A percentile compares a stretch with the other conserved stretches of the same genome.
Conservation (phyloP, 2,888 invertebrate genomes). For the Drosophila limbata region DNA sequence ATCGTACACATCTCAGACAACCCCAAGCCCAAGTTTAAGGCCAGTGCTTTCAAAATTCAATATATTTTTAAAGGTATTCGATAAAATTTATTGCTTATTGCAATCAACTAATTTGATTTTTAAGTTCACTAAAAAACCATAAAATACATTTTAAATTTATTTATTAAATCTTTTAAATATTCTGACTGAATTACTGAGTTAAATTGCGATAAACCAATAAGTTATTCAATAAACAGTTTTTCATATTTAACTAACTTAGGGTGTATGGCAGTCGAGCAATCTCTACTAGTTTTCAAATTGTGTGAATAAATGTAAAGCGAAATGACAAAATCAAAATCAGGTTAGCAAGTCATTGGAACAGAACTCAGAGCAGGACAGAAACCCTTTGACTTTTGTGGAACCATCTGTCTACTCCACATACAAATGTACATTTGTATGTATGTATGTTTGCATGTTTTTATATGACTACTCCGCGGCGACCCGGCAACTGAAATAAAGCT, state of each 20-base stretch:
- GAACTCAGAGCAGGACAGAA: background rate
- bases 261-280: background rate
- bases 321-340: background rate
- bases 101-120: too few relatives aligned
- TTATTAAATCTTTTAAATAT: too few relatives aligned
- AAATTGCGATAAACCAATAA: background rate
- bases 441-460: background rate
- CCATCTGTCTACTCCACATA: background rate
- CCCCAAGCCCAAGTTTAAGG: too few relatives aligned
- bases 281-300: background rate
- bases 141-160: too few relatives aligned
- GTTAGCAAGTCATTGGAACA: slow-evolving; percentile 5
- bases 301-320: background rate
- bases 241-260: background rate
- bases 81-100: too few relatives aligned
- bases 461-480: background rate
- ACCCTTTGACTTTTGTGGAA: slow-evolving; percentile 1
- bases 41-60: too few relatives aligned
- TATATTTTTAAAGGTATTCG: too few relatives aligned
- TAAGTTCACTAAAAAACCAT: too few relatives aligned
- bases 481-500: slow-evolving; percentile 3
- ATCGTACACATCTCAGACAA: too few relatives aligned
- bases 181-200: too few relatives aligned
- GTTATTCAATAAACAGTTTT: background rate
- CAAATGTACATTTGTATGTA: background rate